Evolutionary conservation across 1,140 invertebrate species (phyloP).

Genomic region (Papilio machaon): DNA sequence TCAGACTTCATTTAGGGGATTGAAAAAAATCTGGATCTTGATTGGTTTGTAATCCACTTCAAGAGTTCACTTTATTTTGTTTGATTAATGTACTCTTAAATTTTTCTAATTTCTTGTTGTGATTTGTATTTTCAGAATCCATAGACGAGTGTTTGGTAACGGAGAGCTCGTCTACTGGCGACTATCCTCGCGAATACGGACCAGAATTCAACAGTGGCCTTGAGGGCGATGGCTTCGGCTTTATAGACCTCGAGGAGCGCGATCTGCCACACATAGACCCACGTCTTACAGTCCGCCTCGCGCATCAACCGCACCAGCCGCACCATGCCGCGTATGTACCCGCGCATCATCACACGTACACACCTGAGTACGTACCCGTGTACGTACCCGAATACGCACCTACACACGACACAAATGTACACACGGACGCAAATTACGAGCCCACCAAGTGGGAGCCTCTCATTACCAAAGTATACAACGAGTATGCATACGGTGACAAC

Average conservation of each 20-base stretch:
- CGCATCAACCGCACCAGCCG: not conserved
- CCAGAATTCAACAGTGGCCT: conserved; percentile 60
- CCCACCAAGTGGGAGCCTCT: conserved; percentile 31
- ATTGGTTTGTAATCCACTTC: too few relatives aligned
- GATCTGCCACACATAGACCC: conserved; percentile 72
- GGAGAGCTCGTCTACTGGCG: conserved; percentile 5
- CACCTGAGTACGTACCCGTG: not conserved
- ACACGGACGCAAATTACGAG: not conserved
- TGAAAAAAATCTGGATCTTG: too few relatives aligned
- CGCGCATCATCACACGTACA: not conserved
- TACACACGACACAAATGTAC: not conserved
- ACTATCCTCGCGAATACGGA: conserved; percentile 64
- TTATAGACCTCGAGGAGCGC: conserved; percentile 61
- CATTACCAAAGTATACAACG: conserved; percentile 31
- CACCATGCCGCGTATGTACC: conserved; percentile 32
- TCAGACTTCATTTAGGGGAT: too few relatives aligned
- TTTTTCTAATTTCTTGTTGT: not conserved
- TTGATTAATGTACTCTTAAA: too few relatives aligned
- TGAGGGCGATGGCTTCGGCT: conserved; percentile 36
- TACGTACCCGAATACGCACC: too few relatives aligned
- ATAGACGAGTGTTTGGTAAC: conserved; percentile 19
- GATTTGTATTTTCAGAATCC: conserved; percentile 36
- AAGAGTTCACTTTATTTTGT: too few relatives aligned
- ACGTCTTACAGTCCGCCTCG: conserved; percentile 56
- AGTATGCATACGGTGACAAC: conserved; percentile 48